phyloP scores from a whole-genome alignment of 2,113 vertebrate genomes.

The Cheirogaleus medius region DNA sequence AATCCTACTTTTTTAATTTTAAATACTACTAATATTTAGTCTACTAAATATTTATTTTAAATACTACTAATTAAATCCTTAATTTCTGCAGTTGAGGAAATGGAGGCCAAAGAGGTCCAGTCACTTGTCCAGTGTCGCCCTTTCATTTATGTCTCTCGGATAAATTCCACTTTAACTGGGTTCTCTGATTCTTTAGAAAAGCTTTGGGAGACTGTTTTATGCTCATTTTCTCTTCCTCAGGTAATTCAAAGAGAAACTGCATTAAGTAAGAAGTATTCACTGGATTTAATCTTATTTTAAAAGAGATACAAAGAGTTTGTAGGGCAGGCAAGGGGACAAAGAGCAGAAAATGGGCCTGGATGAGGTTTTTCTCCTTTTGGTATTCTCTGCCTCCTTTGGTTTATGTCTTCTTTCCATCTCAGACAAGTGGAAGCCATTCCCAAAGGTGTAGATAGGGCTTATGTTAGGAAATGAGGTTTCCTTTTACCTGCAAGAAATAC shows the following conservation, averaged over 20 bases:
- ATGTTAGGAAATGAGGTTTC: neutral
- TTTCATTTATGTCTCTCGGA: neutral
- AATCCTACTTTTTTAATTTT: neutral
- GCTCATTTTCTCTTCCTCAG: neutral
- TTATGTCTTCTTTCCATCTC: neutral
- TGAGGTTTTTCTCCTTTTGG: neutral
- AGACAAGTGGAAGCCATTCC: neutral
- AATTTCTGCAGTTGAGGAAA: conserved; percentile 18
- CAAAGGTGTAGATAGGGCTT: neutral
- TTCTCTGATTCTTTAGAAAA: conserved; percentile 17
- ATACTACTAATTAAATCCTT: neutral
- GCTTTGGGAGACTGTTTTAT: conserved; percentile 4
- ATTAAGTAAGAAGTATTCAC: neutral
- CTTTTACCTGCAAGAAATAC: conserved; percentile 21
- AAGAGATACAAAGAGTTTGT: neutral
- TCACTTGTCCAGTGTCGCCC: neutral
- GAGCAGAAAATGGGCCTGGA: neutral
- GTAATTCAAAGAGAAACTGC: neutral
- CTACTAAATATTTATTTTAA: neutral
- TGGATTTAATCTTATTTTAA: conserved; percentile 34
- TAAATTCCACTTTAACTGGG: neutral
- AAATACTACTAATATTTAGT: neutral
- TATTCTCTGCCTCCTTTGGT: neutral
- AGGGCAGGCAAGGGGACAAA: neutral
- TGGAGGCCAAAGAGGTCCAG: neutral